Conservation (phyloP, 2,797 vertebrate genomes). For the Falco rusticolus region DNA sequence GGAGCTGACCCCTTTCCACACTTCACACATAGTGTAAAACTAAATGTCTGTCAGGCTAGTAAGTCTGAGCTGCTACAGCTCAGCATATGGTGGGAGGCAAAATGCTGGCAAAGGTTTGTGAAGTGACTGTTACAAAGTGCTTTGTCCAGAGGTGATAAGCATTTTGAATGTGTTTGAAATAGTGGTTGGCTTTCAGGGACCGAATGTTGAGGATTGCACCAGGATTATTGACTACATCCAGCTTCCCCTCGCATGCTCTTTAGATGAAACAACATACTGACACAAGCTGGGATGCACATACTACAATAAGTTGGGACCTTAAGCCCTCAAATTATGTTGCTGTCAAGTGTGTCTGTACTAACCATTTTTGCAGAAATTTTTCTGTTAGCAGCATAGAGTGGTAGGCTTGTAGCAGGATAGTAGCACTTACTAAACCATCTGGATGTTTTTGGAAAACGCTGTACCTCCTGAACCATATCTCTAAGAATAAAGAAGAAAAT, state of each 20-base stretch:
- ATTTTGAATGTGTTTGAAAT: background rate
- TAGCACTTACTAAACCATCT: background rate
- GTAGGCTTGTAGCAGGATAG: background rate
- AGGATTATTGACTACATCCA: background rate
- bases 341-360: background rate
- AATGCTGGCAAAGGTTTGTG: background rate
- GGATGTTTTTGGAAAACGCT: background rate
- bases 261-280: background rate
- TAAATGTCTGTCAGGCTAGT: background rate
- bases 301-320: rapidly evolving
- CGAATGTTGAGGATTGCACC: background rate
- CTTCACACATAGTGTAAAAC: background rate
- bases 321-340: background rate
- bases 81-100: background rate
- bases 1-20: background rate
- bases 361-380: background rate
- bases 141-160: background rate
- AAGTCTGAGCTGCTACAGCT: background rate
- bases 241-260: background rate
- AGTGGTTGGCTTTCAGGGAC: background rate
- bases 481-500: background rate
- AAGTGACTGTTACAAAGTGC: background rate
- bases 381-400: background rate
- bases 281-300: background rate
- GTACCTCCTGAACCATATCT: background rate